Conservation (phyloP, 2,113 vertebrate genomes). For the Gobiocypris rarus region DNA sequence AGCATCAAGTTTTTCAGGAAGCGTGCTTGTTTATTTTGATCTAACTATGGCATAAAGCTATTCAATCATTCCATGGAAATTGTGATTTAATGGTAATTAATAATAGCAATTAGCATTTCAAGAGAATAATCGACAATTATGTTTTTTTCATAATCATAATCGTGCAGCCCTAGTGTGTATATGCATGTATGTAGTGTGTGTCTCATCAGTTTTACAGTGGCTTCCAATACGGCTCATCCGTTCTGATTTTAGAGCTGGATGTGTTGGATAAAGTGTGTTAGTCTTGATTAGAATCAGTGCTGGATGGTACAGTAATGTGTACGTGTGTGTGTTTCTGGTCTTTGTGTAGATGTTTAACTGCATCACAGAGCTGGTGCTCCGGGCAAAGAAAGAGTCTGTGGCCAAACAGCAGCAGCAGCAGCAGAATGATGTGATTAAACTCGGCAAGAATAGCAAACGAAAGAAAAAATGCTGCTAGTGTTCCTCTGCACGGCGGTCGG, state of each 20-base stretch:
- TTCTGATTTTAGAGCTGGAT: not conserved
- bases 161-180: too few species aligned
- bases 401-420: slow-evolving; percentile 98
- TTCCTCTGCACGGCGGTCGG: slow-evolving; percentile 44
- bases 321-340: slow-evolving; percentile 7
- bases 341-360: slow-evolving; percentile 95
- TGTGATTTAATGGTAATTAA: too few species aligned
- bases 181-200: not conserved
- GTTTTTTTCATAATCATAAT: too few species aligned
- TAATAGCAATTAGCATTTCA: too few species aligned
- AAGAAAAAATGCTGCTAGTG: slow-evolving; percentile 98
- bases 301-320: not conserved
- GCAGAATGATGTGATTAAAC: slow-evolving; percentile 98
- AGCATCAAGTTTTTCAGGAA: too few species aligned
- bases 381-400: slow-evolving; percentile 96
- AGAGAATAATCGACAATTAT: too few species aligned
- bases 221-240: not conserved
- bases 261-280: not conserved
- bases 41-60: too few species aligned
- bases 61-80: too few species aligned
- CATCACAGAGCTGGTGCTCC: slow-evolving; percentile 97
- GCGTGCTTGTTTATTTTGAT: too few species aligned
- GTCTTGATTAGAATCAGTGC: not conserved
- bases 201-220: not conserved
- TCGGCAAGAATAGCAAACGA: slow-evolving; percentile 97